A percentile compares a stretch with the other conserved stretches of the same genome.
Conservation (phyloP, 2,797 vertebrate genomes). For the Diplodus sargus region DNA sequence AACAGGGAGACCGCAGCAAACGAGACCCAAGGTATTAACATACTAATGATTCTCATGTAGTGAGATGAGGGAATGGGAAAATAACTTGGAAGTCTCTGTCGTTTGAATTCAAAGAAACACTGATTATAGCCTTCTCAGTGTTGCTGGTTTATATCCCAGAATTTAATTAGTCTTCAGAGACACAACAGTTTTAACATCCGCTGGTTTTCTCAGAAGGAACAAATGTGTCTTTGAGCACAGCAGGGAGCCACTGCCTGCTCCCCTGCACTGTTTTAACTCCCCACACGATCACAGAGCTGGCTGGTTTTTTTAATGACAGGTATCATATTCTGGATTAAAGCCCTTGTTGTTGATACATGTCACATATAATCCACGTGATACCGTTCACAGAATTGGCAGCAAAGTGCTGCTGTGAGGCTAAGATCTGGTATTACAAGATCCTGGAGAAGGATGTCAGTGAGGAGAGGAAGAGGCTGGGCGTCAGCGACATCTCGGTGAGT, state of each 20-base stretch:
- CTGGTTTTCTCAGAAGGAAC: background rate
- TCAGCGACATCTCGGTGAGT: conserved; percentile 89
- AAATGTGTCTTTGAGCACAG: background rate
- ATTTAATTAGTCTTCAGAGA: background rate
- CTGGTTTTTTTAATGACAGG: conserved; percentile 6
- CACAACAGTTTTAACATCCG: background rate
- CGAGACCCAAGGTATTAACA: conserved; percentile 83
- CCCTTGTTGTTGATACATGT: conserved; percentile 9
- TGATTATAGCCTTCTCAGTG: background rate
- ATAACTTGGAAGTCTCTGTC: too few relatives aligned
- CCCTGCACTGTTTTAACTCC: background rate
- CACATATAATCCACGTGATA: background rate
- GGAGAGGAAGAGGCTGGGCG: conserved; percentile 85
- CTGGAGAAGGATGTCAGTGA: conserved; percentile 87
- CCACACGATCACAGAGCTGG: background rate
- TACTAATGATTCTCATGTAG: background rate
- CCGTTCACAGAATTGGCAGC: conserved; percentile 84
- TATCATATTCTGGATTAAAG: background rate
- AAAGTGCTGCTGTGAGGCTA: conserved; percentile 86
- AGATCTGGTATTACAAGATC: conserved; percentile 90
- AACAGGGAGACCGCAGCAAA: conserved; percentile 71
- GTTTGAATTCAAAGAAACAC: too few relatives aligned
- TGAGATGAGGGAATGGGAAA: background rate
- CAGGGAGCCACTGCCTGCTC: background rate
- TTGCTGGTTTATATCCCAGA: background rate